Evolutionary conservation across 2,113 vertebrate species (phyloP), one percentile per base, ranked within the genome.

Genomic region (Embiotoca jacksoni): DNA sequence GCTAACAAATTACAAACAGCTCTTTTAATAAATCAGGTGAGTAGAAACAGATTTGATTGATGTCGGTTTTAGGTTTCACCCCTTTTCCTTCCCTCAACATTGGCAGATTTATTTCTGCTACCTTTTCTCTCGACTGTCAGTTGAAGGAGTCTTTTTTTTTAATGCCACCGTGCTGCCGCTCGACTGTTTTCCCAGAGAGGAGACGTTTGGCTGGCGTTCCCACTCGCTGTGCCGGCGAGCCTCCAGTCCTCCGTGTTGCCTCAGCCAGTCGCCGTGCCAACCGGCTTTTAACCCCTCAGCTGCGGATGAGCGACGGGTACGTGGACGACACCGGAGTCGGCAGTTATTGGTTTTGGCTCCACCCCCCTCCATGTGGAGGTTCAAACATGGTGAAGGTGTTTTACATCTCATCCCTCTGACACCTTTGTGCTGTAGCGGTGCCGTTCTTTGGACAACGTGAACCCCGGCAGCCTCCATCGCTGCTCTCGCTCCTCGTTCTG

Each of bases 251-350:
- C 76, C 46, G 67, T 87, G 79, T 90, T 87, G 83, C 83, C 86
- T 85, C 84, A 87, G 84, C 88, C 23, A 86, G 83, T 85, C 59
- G 47, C 79, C 54, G 50, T 80, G 73, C 79, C 82, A 72, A 81
- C 77, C 72, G 58, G 69, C 82, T 81, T 23, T 90, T 92, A 91
- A 90, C 88, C 85, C 88, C 74, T 84, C 84, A 83, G 83, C 68
- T 86, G 87, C 60, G 69, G 81, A 78, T 86, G 86, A 89, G 75
- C 2, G 44, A 78, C 50, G 32, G 62, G 61, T 60, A 78, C 82
- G 72, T 82, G 83, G 78, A 86, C 79, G 33, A 71, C 83, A 90
- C 81, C 88, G 71, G 60, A 83, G 80, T 70, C 78, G 82, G 65
- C 77, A 68, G 60, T 66, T 80, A 84, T 83, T 62, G 53, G 59